Evolutionary conservation across 2,113 vertebrate genomes (phyloP).

Genomic region (Bos javanicus): DNA sequence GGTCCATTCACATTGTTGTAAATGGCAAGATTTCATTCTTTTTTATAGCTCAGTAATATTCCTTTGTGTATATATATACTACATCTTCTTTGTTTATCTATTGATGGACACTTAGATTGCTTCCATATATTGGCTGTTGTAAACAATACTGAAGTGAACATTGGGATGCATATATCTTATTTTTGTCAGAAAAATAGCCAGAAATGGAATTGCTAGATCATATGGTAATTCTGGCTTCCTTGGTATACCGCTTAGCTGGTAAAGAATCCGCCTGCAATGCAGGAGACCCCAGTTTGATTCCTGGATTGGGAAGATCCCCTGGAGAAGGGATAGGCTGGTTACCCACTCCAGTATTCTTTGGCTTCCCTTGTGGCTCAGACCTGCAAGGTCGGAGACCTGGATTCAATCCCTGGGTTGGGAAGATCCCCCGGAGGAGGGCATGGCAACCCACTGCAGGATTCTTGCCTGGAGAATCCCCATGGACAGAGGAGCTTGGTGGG

Average conservation of each 20-base stretch:
- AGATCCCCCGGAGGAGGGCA: not conserved
- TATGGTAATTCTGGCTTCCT: not conserved
- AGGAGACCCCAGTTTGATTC: not conserved
- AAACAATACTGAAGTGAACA: not conserved
- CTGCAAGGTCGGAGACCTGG: not conserved
- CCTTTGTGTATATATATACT: not conserved
- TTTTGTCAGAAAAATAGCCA: not conserved
- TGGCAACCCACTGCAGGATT: not conserved
- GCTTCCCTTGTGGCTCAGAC: not conserved
- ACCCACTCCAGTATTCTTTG: not conserved
- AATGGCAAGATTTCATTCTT: not conserved
- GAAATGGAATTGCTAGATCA: not conserved
- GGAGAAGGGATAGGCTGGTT: not conserved
- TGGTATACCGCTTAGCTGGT: not conserved
- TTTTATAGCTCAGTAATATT: not conserved
- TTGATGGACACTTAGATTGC: not conserved
- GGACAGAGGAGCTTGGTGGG: not conserved
- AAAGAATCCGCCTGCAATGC: not conserved
- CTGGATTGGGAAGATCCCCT: not conserved
- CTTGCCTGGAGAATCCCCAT: not conserved
- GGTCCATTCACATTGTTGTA: not conserved
- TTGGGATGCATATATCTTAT: not conserved
- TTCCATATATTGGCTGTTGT: not conserved
- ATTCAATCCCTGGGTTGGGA: not conserved
- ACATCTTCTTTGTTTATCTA: not conserved